Conservation (phyloP, 30 jellyfish, hydroid and myxozoan genomes). For the Aurelia aurita complex sp. Pacific region DNA sequence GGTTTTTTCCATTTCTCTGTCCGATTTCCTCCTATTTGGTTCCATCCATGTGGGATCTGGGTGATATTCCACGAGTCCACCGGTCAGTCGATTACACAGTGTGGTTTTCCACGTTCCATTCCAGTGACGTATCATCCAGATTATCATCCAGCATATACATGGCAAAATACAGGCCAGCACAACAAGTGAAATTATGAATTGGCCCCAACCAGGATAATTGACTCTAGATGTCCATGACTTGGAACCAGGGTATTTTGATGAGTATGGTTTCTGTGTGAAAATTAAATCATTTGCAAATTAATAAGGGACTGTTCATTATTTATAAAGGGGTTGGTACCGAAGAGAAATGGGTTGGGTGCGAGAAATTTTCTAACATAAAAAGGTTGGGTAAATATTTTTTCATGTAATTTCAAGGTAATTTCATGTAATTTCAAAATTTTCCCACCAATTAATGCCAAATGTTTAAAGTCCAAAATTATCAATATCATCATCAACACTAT, state of each 20-base stretch:
- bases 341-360: too few species aligned
- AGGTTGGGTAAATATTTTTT: too few species aligned
- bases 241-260: constrained; percentile 56
- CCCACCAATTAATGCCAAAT: too few species aligned
- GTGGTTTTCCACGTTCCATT: constrained; percentile 62
- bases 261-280: constrained; percentile 55
- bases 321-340: too few species aligned
- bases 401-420: too few species aligned
- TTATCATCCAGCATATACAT: constrained; percentile 48
- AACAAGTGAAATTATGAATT: constrained; percentile 70
- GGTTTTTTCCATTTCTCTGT: constrained; percentile 58
- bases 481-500: too few species aligned
- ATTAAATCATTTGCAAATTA: not conserved
- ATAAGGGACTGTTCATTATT: too few species aligned
- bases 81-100: constrained; percentile 29
- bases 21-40: constrained; percentile 72
- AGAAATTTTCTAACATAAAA: too few species aligned
- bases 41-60: constrained; percentile 90
- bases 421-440: too few species aligned
- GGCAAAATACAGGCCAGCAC: constrained; percentile 75
- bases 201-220: constrained; percentile 93
- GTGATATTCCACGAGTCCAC: constrained; percentile 67
- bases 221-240: constrained; percentile 57
- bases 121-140: constrained; percentile 39
- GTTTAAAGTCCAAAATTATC: too few species aligned